These are phyloP conservation scores for Caenorhabditis tropicalis DNA, from an alignment of 1,140 invertebrate species.

Conservation along the genomic window DNA sequence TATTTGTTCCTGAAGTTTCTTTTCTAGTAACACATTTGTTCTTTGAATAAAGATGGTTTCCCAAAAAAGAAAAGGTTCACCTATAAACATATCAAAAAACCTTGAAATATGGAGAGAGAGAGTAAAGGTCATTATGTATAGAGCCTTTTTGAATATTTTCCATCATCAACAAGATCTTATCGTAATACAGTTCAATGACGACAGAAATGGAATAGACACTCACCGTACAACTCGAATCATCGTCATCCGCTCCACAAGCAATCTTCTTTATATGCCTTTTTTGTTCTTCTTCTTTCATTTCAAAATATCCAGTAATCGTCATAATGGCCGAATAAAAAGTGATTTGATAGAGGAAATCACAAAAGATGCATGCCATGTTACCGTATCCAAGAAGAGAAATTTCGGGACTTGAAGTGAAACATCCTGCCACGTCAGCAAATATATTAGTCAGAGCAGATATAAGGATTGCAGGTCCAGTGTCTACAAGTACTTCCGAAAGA, in stretches of 20 bases:
- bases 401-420: slow-evolving; percentile 61
- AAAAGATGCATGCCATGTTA: slow-evolving; percentile 67
- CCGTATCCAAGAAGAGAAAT: slow-evolving; percentile 60
- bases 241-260: slow-evolving; percentile 43
- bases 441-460: slow-evolving; percentile 63
- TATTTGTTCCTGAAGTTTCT: neutral
- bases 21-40: neutral
- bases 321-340: slow-evolving; percentile 68
- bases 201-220: slow-evolving; percentile 4
- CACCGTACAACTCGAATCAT: slow-evolving; percentile 41
- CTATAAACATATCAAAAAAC: neutral
- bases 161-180: neutral
- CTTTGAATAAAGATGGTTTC: too few relatives aligned
- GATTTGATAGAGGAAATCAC: slow-evolving; percentile 70
- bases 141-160: neutral
- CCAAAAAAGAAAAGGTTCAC: neutral
- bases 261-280: slow-evolving; percentile 35
- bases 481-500: slow-evolving; percentile 52
- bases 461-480: slow-evolving; percentile 61
- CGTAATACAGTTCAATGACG: neutral
- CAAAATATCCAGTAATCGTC: slow-evolving; percentile 64
- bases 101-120: neutral
- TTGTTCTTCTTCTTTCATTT: slow-evolving; percentile 59
- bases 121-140: neutral
- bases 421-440: slow-evolving; percentile 61